Percentiles rank a stretch among this genome's conserved stretches.
Conservation (phyloP, 2,888 invertebrate species). For the Euproctis similis region DNA sequence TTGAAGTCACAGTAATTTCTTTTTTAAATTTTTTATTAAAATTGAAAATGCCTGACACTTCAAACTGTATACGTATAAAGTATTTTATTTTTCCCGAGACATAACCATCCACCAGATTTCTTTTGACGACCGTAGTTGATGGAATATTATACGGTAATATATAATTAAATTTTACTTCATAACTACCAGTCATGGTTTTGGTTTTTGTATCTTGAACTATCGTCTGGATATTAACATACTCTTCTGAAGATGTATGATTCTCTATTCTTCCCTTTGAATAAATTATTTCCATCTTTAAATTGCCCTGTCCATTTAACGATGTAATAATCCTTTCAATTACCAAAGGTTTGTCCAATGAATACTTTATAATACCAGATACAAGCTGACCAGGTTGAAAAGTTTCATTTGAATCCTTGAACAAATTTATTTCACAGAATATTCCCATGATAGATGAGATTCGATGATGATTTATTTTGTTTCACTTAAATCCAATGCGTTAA, state of each 20-base stretch:
- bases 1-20: conserved; percentile 26
- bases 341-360: conserved; percentile 29
- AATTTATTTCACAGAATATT: conserved; percentile 31
- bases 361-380: conserved; percentile 32
- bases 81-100: conserved; percentile 28
- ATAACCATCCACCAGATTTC: conserved; percentile 6
- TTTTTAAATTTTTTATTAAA: conserved; percentile 29
- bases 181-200: conserved; percentile 11
- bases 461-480: background rate
- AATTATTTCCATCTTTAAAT: background rate
- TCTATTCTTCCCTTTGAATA: background rate
- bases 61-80: conserved; percentile 34
- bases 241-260: background rate
- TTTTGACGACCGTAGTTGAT: conserved; percentile 19
- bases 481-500: too few species aligned
- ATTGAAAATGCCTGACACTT: conserved; percentile 28
- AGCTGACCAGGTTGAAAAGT: conserved; percentile 26
- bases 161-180: conserved; percentile 29
- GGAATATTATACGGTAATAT: conserved; percentile 29
- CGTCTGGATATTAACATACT: conserved; percentile 2
- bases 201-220: conserved; percentile 2
- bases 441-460: too few species aligned
- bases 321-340: conserved; percentile 21
- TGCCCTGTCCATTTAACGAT: conserved; percentile 3
- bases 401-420: conserved; percentile 25